phyloP scores from a whole-genome alignment of 2,113 vertebrate genomes.

The Alligator mississippiensis region DNA sequence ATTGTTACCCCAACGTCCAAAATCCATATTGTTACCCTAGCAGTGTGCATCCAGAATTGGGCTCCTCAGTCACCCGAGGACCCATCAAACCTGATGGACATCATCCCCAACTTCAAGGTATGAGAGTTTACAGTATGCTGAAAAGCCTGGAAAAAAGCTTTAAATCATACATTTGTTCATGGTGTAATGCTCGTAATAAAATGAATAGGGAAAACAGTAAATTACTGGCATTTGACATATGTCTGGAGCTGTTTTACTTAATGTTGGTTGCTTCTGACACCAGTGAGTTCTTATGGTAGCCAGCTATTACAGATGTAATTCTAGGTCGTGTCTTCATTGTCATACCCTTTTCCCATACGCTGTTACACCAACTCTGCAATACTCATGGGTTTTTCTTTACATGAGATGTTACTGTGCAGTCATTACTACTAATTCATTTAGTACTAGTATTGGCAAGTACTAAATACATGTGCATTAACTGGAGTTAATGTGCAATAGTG shows the following conservation, averaged over 20 bases:
- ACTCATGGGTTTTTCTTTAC: neutral
- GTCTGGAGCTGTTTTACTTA: neutral
- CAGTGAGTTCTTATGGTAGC: neutral
- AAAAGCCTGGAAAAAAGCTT: neutral
- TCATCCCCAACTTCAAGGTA: too few relatives aligned
- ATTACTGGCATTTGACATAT: neutral
- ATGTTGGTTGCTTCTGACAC: neutral
- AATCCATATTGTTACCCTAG: too few relatives aligned
- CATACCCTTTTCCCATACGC: neutral
- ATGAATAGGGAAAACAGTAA: neutral
- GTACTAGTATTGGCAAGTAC: too few relatives aligned
- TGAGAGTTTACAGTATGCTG: neutral
- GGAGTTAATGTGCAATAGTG: too few relatives aligned
- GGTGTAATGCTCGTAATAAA: neutral
- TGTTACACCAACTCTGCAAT: neutral
- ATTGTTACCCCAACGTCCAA: too few relatives aligned
- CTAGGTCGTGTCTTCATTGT: neutral
- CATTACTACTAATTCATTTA: too few relatives aligned
- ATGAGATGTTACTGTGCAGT: too few relatives aligned
- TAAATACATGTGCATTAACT: too few relatives aligned
- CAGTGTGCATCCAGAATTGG: too few relatives aligned
- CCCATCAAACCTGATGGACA: too few relatives aligned
- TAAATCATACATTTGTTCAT: neutral
- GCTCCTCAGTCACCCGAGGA: too few relatives aligned
- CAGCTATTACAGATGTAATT: neutral